Base-by-base conservation (phyloP, 2,888 invertebrate species). In the Gonocerus acuteangulatus region DNA sequence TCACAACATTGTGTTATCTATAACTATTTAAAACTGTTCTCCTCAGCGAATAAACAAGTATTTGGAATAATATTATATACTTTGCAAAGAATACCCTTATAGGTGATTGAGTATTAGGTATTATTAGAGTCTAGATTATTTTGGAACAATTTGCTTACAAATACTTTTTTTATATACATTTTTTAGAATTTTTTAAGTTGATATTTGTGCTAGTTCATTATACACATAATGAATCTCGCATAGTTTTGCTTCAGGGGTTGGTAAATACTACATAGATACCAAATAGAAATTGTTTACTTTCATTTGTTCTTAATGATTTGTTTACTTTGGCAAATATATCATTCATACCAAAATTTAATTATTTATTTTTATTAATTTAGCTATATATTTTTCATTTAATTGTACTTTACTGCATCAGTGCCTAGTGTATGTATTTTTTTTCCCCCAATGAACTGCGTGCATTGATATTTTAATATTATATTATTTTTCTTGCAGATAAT, bases 241-340 rank as follows among this genome's bases (percentile, higher is more conserved):
- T 51, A 51, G 51, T 34, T 51, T 6, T 19, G 51, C 51, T 51
- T 51, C 51, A 51, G 51, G 51, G 51, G 51, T 51, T 51, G 51
- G 51, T 19, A 51, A 51, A 51, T 51, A 6, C 3, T 18, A 18
- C 32, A 19, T 6, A 21, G 9, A 21, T 18, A 34, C n/a, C 16
- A 15, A 7, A 4, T 11, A n/a, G 16, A 2, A 16, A 34, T 9
- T 9, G 6, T 34, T 42, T 42, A 3, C 7, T 42, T n/a, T 15
- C 4, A 42, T 13, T 36, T 2, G 19, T 32, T 27, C 4, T 27
- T 4, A 27, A n/a, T 21, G 27, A 15, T n/a, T 2, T 19, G 34
- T 19, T 18, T 21, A 36, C 15, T 34, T 32, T 34, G 51, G 51
- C 51, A 51, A 51, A 51, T 51, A 51, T 51, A 49, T 49, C 18